Percentiles rank a stretch among this genome's conserved stretches.
Evolutionary conservation across 2,797 vertebrate species (phyloP).

Genomic region (Bufotes viridis): DNA sequence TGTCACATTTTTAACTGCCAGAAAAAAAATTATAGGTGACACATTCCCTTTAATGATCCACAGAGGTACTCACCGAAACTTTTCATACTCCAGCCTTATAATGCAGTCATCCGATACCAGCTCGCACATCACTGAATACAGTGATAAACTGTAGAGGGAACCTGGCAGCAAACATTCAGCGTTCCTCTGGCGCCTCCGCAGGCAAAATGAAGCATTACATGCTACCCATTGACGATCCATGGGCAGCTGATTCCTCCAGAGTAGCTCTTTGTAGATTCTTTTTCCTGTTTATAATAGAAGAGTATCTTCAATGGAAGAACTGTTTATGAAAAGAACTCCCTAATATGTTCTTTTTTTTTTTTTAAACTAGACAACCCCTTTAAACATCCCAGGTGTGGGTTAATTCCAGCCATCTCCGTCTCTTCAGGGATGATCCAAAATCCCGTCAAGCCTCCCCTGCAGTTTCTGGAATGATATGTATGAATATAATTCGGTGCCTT

Average conservation of each 20-base stretch:
- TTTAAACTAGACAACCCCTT: neutral
- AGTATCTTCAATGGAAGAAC: neutral
- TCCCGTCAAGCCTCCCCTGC: neutral
- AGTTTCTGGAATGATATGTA: neutral
- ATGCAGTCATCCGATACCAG: neutral
- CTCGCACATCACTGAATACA: neutral
- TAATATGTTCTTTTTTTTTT: neutral
- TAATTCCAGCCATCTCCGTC: neutral
- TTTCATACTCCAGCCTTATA: neutral
- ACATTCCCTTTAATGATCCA: no score
- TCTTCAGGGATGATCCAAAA: neutral
- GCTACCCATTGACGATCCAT: neutral
- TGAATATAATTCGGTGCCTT: neutral
- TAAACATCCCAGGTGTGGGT: conserved; percentile 3
- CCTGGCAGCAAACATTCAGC: neutral
- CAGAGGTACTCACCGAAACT: neutral
- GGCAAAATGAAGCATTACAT: neutral
- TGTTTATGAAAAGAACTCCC: neutral
- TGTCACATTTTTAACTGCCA: no score
- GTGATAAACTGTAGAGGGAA: neutral
- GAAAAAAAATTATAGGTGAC: no score
- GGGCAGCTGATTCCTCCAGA: neutral
- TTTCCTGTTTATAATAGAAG: neutral
- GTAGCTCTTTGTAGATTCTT: neutral
- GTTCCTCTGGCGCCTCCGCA: neutral